Evolutionary conservation across 53 echinoderm and acorn worm species (phyloP).

Genomic region (Paracentrotus lividus): DNA sequence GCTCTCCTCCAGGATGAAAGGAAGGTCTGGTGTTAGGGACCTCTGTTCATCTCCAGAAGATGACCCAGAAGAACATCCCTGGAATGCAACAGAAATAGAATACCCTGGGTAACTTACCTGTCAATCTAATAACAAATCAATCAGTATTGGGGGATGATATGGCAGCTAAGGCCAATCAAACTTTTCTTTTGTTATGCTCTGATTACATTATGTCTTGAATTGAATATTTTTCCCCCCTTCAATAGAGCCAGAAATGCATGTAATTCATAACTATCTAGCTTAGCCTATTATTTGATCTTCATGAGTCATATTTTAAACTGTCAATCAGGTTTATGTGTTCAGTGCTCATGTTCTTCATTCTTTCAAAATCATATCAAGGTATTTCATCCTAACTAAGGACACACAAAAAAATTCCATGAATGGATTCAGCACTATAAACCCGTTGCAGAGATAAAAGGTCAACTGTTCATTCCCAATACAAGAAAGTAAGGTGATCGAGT

Average conservation of each 20-base stretch:
- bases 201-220: too few species aligned
- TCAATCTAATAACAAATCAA: neutral
- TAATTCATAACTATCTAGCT: too few species aligned
- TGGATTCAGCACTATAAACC: too few species aligned
- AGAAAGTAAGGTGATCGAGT: neutral
- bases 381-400: neutral
- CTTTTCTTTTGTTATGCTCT: too few species aligned
- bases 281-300: neutral
- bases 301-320: too few species aligned
- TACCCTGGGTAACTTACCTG: neutral
- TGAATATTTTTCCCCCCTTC: too few species aligned
- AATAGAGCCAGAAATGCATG: too few species aligned
- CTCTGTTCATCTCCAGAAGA: conserved; percentile 68
- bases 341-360: neutral
- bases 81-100: neutral
- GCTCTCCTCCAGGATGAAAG: conserved; percentile 71
- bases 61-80: conserved; percentile 41
- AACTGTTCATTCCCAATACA: too few species aligned
- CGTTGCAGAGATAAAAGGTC: neutral
- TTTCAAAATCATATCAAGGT: neutral
- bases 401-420: neutral
- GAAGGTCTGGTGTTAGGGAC: conserved; percentile 56
- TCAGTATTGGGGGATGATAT: too few species aligned
- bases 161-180: too few species aligned
- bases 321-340: neutral